Percentiles rank a stretch among this genome's conserved stretches.
Conservation (phyloP, 1,140 invertebrate species). For the Zaprionus gabonicus region DNA sequence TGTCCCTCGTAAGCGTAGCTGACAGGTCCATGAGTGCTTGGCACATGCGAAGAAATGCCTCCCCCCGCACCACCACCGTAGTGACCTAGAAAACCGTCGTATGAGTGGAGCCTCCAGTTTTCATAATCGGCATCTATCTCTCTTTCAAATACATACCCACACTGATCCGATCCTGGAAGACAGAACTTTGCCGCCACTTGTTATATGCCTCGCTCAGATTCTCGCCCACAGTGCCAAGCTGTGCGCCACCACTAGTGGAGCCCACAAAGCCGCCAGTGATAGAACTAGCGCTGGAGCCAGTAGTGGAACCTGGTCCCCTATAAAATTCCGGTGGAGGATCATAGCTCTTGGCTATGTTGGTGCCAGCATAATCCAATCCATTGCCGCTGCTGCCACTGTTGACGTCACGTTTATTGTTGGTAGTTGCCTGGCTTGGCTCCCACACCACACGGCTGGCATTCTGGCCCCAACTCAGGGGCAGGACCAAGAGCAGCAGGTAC, state of each 20-base stretch:
- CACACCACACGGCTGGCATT: slow-evolving; percentile 41
- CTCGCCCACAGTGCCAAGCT: slow-evolving; percentile 59
- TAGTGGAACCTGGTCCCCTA: slow-evolving; percentile 56
- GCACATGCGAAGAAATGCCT: slow-evolving; percentile 31
- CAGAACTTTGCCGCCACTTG: slow-evolving; percentile 55
- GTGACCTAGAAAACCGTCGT: slow-evolving; percentile 40
- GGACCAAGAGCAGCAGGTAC: slow-evolving; percentile 4
- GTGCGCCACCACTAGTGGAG: slow-evolving; percentile 16
- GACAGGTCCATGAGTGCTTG: slow-evolving; percentile 33
- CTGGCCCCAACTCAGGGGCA: slow-evolving; percentile 19
- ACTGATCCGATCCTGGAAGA: slow-evolving; percentile 65
- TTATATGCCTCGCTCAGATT: slow-evolving; percentile 66
- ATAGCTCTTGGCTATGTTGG: slow-evolving; percentile 64
- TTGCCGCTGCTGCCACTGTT: slow-evolving; percentile 25
- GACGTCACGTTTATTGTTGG: slow-evolving; percentile 38
- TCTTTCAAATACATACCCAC: slow-evolving; percentile 60
- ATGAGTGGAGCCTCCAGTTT: background rate
- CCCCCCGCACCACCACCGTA: slow-evolving; percentile 41
- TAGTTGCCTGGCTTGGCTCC: slow-evolving; percentile 18
- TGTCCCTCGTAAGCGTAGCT: slow-evolving; percentile 60
- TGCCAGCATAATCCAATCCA: slow-evolving; percentile 46
- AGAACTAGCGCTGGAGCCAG: slow-evolving; percentile 21
- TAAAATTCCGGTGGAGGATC: slow-evolving; percentile 73
- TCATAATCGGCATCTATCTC: background rate
- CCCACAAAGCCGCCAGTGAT: slow-evolving; percentile 21